Percentiles rank a stretch among this genome's conserved stretches.
phyloP scores from a whole-genome alignment of 1,140 invertebrate species.

The Panulirus ornatus region DNA sequence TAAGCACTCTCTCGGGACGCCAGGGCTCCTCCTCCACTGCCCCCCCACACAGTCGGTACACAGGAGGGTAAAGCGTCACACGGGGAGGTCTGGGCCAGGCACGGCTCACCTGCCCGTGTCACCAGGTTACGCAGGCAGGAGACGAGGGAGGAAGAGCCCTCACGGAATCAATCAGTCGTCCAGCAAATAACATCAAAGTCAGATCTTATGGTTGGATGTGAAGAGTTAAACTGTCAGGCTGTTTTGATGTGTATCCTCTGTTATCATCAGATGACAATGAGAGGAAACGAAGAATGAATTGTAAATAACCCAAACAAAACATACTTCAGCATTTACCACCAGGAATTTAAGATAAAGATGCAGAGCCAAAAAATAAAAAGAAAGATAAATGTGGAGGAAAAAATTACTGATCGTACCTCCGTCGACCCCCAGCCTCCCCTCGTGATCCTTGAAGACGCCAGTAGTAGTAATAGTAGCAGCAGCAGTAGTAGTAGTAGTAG shows the following conservation, averaged over 20 bases:
- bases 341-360: not conserved
- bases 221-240: too few species aligned
- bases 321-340: too few species aligned
- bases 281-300: too few species aligned
- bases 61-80: not conserved
- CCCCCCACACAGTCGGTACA: not conserved
- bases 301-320: too few species aligned
- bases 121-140: not conserved
- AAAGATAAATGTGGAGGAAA: not conserved
- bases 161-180: not conserved
- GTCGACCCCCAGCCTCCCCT: too few species aligned
- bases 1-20: constrained; percentile 9
- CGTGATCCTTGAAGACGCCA: too few species aligned
- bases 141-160: not conserved
- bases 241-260: too few species aligned
- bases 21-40: not conserved
- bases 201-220: too few species aligned
- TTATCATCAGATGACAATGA: too few species aligned
- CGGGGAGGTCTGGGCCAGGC: not conserved
- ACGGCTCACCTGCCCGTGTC: too few species aligned
- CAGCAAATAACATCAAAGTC: too few species aligned
- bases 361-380: not conserved
- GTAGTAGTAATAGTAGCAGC: not conserved
- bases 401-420: not conserved
- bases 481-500: not conserved